These are phyloP conservation scores for Spicauda simplicius DNA, from an alignment of 2,888 invertebrate genomes.

Conservation along the genomic window DNA sequence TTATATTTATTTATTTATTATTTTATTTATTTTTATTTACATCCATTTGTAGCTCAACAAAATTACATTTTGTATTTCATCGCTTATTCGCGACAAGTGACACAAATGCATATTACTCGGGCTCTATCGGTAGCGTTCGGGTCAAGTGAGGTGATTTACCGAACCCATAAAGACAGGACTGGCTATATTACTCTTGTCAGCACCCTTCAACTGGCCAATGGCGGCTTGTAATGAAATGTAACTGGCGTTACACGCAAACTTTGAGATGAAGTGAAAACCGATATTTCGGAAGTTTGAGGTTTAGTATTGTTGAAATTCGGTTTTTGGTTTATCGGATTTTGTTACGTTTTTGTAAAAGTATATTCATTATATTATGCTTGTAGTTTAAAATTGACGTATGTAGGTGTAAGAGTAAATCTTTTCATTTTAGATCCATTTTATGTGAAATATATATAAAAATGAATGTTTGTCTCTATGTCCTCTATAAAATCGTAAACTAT, in stretches of 20 bases:
- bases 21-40: no score
- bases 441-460: no score
- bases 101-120: constrained; percentile 60
- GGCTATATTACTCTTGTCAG: constrained; percentile 72
- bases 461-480: no score
- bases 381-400: no score
- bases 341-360: not conserved
- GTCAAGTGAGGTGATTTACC: constrained; percentile 81
- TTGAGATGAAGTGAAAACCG: constrained; percentile 44
- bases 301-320: not conserved
- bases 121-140: constrained; percentile 69
- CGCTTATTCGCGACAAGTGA: not conserved
- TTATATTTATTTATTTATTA: no score
- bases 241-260: constrained; percentile 49
- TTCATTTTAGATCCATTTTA: no score
- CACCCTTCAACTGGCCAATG: constrained; percentile 56
- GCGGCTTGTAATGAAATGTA: constrained; percentile 62
- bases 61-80: no score
- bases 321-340: not conserved
- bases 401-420: no score
- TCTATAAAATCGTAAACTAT: no score
- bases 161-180: constrained; percentile 72
- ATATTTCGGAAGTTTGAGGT: constrained; percentile 38
- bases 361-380: no score
- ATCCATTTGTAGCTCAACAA: no score